These are phyloP conservation scores for Sinocyclocheilus grahami DNA, from an alignment of 2,113 vertebrate species.

Conservation along the genomic window DNA sequence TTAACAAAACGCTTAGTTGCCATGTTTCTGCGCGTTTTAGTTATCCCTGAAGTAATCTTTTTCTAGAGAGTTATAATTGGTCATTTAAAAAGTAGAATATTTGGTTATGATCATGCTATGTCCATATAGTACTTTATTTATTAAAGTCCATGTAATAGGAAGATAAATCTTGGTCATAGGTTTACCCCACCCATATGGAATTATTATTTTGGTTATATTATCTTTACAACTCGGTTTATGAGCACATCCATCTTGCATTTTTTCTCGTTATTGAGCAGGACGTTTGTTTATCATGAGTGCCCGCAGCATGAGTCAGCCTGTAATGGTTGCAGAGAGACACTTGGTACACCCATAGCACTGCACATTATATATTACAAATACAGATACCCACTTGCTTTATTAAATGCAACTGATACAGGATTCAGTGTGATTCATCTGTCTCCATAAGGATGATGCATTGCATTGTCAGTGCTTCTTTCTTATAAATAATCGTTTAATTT, in stretches of 20 bases:
- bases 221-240: slow-evolving; percentile 27
- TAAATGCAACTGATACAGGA: background rate
- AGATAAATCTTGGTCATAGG: slow-evolving; percentile 9
- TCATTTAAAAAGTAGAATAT: background rate
- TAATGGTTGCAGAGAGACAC: slow-evolving; percentile 36
- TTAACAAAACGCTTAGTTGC: no score
- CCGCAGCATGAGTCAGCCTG: slow-evolving; percentile 7
- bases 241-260: slow-evolving; percentile 41
- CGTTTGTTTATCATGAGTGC: slow-evolving; percentile 21
- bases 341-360: background rate
- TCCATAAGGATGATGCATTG: slow-evolving; percentile 10
- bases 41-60: background rate
- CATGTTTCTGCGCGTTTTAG: background rate
- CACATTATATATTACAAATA: slow-evolving; percentile 20
- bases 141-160: background rate
- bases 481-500: background rate
- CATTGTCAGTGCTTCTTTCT: background rate
- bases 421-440: background rate
- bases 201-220: slow-evolving; percentile 44
- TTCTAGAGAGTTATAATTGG: background rate
- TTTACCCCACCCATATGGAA: background rate
- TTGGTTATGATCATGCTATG: background rate
- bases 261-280: background rate
- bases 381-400: slow-evolving; percentile 8
- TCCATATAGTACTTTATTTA: background rate